Base-by-base conservation (phyloP, 1,140 invertebrate species). In the Metopolophium dirhodum region DNA sequence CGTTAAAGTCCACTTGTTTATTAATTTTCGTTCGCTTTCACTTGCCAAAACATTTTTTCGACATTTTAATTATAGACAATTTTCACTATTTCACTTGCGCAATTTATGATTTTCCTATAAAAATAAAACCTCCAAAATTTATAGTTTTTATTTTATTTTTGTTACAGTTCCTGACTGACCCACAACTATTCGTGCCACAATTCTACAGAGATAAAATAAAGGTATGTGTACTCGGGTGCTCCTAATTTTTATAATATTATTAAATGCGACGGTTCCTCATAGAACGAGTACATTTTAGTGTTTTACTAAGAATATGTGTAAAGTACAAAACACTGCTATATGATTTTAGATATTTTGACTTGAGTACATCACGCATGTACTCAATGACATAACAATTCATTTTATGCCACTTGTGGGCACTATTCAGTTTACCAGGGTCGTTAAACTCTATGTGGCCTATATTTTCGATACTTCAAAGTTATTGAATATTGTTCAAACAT, bases 151-250 rank as follows among this genome's bases (percentile, higher is more conserved):
- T 91, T 68, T 83, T 82, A n/a, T 82, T 82, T 93, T 93, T 83
- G 35, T 93, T 93, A 35, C 82, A 93, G 91, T 93, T 93, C 91
- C 91, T 93, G 68, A 93, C 82, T 93, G 91, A 93, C 91, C 91
- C 91, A 83, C 91, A 93, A 93, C 91, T 85, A 85, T 51, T 93
- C 82, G 91, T 93, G 91, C 82, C 82, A 93, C 45, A 9, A 83
- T 45, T 86, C 26, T 51, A 93, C 91, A 83, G 49, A 83, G 26
- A 92, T 45, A 85, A 93, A 45, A 51, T 54, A 93, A 93, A 93
- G 91, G 91, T 93, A 86, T 23, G 89, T 88, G 14, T 37, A 35
- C n/a, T 61, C 22, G 0, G 51, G 20, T 41, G 37, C 26, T 85
- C 41, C 2, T 85, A 41, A 45, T 54, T 61, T 37, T 4, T 90